phyloP scores from a whole-genome alignment of 2,888 invertebrate genomes.

The Thymelicus lineola region DNA sequence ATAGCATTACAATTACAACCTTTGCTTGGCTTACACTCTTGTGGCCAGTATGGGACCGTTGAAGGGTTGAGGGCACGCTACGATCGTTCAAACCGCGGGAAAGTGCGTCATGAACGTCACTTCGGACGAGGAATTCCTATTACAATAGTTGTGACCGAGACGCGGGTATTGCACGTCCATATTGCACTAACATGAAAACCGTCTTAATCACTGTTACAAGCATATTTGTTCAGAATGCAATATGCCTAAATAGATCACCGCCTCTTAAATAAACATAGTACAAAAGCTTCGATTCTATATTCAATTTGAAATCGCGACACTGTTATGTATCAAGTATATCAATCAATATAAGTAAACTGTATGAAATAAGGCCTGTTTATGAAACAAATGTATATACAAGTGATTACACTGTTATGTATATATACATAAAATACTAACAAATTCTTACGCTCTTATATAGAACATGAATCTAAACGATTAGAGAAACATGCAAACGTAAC shows the following conservation, averaged over 20 bases:
- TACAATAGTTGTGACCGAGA: constrained; percentile 5
- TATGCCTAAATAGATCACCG: not conserved
- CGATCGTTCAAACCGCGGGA: not conserved
- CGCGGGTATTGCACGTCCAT: constrained; percentile 4
- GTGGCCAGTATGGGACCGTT: not conserved
- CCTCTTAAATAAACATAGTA: not conserved
- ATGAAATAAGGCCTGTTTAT: not conserved
- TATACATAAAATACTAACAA: constrained; percentile 56
- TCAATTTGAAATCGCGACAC: constrained; percentile 8
- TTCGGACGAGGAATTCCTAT: not conserved
- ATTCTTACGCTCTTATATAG: constrained; percentile 50
- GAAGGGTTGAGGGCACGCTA: not conserved
- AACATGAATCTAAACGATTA: constrained; percentile 10
- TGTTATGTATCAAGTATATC: not conserved
- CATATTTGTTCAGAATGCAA: not conserved
- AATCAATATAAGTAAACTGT: not conserved
- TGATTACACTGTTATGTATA: constrained; percentile 49
- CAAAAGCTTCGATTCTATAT: not conserved
- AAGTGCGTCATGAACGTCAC: not conserved
- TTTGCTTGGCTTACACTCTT: too few relatives aligned
- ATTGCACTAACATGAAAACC: not conserved
- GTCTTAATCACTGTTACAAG: not conserved
- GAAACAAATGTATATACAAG: constrained; percentile 49
- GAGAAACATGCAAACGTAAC: not conserved
- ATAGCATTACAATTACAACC: too few relatives aligned